Evolutionary conservation across 37 sponge, comb jelly and placozoan species (phyloP), one percentile per base, ranked within the genome.

Genomic region (Oscarella lobularis): DNA sequence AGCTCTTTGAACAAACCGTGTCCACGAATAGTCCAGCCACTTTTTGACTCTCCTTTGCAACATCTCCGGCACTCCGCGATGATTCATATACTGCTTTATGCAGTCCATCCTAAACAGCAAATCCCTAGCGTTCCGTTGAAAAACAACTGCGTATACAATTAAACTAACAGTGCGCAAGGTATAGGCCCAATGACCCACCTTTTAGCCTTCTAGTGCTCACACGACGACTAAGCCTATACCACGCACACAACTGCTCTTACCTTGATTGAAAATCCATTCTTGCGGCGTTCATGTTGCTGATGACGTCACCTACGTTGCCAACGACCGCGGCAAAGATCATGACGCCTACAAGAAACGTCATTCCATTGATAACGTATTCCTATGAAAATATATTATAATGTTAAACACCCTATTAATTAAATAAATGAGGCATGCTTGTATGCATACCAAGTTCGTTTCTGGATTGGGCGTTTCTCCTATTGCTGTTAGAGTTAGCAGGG

Each of bases 401-500:
- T 48, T 48, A 9, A 68, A 20, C 5, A 68, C 4, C n/a, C n/a
- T 68, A 68, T 32, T n/a, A 5, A 68, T 5, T 20, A 4, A 68
- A 14, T 32, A 68, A 68, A 14, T 68, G 71, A 14, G 71, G 29
- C 71, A 68, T 14, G n/a, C 33, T n/a, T 68, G 71, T 68, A 68
- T 30, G 33, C 31, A 14, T 30, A 68, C 89, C 37, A 81, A 31
- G 67, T 80, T 88, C 20, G 82, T 84, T 41, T 80, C 71, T 1
- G 89, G 89, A 2, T 67, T 72, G 0, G 89, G 81, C 2, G 74
- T 77, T 27, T 81, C 89, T 65, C 89, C 89, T 40, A 88, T 88
- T 14, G 89, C 82, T 9, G 89, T 88, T 5, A 88, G 89, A 27
- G 89, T 88, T 27, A 88, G 81, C 35, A 84, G 77, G 66, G 89